phyloP scores from a whole-genome alignment of 2,888 invertebrate genomes.

The Acanthococcus lagerstroemiae region DNA sequence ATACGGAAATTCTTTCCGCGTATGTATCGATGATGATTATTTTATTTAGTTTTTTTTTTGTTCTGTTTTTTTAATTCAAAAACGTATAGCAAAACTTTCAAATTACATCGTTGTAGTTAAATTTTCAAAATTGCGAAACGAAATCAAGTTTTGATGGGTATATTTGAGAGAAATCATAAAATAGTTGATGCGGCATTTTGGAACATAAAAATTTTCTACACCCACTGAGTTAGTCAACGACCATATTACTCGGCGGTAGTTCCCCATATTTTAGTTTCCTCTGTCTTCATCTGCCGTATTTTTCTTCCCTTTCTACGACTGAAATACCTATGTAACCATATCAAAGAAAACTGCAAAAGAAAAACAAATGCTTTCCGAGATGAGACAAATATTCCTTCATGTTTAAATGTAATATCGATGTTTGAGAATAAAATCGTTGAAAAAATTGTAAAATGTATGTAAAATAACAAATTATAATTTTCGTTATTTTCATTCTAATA shows the following conservation, averaged over 20 bases:
- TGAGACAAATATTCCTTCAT: neutral
- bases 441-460: constrained; percentile 19
- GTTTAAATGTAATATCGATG: neutral
- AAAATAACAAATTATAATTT: constrained; percentile 22
- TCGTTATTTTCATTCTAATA: constrained; percentile 21
- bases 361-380: neutral
- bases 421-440: constrained; percentile 7
- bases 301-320: neutral
- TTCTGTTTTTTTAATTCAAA: constrained; percentile 13
- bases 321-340: neutral
- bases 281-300: neutral
- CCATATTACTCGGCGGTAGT: too few relatives aligned
- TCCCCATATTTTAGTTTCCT: too few relatives aligned
- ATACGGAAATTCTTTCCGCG: neutral
- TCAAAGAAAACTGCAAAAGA: neutral
- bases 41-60: neutral
- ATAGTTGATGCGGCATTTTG: neutral
- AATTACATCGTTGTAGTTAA: too few relatives aligned
- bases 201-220: too few relatives aligned
- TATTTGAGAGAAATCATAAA: neutral
- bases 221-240: too few relatives aligned
- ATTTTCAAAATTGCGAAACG: constrained; percentile 5
- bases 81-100: constrained; percentile 11
- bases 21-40: neutral
- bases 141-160: neutral